Percentiles rank a stretch among this genome's conserved stretches.
phyloP scores from a whole-genome alignment of 1,140 invertebrate genomes.

The Galleria mellonella region DNA sequence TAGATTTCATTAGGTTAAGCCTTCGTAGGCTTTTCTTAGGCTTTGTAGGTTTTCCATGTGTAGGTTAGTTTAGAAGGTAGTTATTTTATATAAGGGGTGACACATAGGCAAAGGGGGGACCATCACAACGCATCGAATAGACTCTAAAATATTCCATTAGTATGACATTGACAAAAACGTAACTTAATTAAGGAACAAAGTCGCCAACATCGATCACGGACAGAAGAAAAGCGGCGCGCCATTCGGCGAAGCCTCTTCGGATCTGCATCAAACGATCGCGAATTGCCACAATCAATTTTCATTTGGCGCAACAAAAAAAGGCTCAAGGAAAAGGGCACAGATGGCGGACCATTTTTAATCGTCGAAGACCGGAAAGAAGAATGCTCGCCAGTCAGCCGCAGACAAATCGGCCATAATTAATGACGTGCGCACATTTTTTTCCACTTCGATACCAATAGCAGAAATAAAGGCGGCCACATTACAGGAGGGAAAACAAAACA shows the following conservation, averaged over 20 bases:
- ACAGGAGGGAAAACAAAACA: conserved; percentile 54
- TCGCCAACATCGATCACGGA: conserved; percentile 45
- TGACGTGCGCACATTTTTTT: conserved; percentile 45
- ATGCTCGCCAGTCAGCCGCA: conserved; percentile 54
- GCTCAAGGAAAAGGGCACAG: conserved; percentile 24
- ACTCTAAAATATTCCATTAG: not conserved
- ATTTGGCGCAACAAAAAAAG: conserved; percentile 43
- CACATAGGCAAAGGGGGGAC: too few species aligned
- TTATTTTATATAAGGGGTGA: too few species aligned
- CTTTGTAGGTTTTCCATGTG: too few species aligned
- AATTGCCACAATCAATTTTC: conserved; percentile 64
- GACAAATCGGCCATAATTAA: conserved; percentile 68
- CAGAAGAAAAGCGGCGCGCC: conserved; percentile 23
- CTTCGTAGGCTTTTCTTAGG: too few species aligned
- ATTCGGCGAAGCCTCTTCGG: conserved; percentile 40
- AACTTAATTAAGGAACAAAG: conserved; percentile 19
- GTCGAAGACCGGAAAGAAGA: conserved; percentile 40
- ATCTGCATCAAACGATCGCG: conserved; percentile 55
- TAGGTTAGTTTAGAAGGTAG: too few species aligned
- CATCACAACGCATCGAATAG: too few species aligned
- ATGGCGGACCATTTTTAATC: conserved; percentile 60
- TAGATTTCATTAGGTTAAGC: too few species aligned
- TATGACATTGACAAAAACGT: conserved; percentile 6
- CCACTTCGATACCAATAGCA: conserved; percentile 38
- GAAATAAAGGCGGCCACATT: conserved; percentile 36